Percentiles rank a stretch among this genome's conserved stretches.
These are phyloP conservation scores for Argyresthia goedartella DNA, from an alignment of 2,888 invertebrate genomes.

Conservation along the genomic window DNA sequence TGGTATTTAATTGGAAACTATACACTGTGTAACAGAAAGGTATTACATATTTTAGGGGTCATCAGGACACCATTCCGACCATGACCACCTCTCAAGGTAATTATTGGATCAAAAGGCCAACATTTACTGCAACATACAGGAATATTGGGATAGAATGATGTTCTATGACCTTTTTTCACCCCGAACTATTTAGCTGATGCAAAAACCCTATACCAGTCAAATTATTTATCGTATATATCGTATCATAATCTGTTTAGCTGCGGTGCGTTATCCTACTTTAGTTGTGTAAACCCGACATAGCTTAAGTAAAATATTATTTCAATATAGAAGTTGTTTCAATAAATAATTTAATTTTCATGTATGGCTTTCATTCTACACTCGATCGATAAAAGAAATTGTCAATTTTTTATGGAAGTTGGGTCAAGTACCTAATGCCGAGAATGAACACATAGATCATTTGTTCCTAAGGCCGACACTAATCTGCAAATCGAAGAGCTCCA, in stretches of 20 bases:
- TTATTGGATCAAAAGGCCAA: neutral
- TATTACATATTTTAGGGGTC: too few species aligned
- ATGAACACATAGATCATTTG: too few species aligned
- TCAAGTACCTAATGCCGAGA: too few species aligned
- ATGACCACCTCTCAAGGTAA: too few species aligned
- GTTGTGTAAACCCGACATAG: conserved; percentile 51
- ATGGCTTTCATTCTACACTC: neutral
- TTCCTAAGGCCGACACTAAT: too few species aligned
- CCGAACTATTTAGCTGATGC: neutral
- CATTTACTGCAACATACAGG: neutral
- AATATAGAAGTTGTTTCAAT: conserved; percentile 66
- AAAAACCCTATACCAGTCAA: neutral
- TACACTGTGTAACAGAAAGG: too few species aligned
- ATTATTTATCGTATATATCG: conserved; percentile 44
- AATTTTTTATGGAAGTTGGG: too few species aligned
- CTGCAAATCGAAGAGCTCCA: too few species aligned
- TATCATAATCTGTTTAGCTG: conserved; percentile 26
- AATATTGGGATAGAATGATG: neutral
- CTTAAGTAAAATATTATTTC: conserved; percentile 55
- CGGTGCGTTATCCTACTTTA: conserved; percentile 51
- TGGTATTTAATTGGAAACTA: too few species aligned
- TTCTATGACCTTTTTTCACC: neutral
- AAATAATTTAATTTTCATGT: conserved; percentile 60
- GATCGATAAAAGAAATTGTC: too few species aligned
- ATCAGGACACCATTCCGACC: too few species aligned